These are phyloP conservation scores for Lithophane ornitopus DNA, from an alignment of 2,888 invertebrate genomes.

Conservation along the genomic window DNA sequence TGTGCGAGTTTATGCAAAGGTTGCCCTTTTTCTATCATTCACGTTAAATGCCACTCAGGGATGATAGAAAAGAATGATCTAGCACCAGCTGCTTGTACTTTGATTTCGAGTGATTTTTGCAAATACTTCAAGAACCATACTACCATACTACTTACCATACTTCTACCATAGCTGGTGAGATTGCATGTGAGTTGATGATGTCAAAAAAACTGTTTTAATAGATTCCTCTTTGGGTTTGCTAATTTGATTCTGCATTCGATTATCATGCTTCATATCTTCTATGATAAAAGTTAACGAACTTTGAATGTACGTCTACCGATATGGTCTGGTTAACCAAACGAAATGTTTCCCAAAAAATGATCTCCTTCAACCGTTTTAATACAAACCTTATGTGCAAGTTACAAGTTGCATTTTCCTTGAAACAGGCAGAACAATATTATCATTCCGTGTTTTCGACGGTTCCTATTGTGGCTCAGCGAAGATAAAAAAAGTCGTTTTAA, in stretches of 20 bases:
- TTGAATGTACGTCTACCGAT: conserved; percentile 18
- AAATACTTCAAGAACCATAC: too few relatives aligned
- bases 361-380: neutral
- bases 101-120: neutral
- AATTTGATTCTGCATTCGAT: neutral
- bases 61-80: neutral
- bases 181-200: neutral
- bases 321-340: conserved; percentile 39
- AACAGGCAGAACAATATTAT: conserved; percentile 34
- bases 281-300: conserved; percentile 38
- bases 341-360: conserved; percentile 27
- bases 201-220: neutral
- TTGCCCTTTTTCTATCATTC: neutral
- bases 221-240: neutral
- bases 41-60: neutral
- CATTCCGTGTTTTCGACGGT: conserved; percentile 53
- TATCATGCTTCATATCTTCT: conserved; percentile 2
- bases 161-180: neutral
- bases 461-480: conserved; percentile 47
- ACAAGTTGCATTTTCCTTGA: conserved; percentile 26
- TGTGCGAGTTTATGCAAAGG: neutral
- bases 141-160: too few relatives aligned
- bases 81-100: neutral
- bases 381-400: conserved; percentile 13
- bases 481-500: conserved; percentile 59